Conservation (phyloP, 2,888 invertebrate species). For the Epicampocera succincta region DNA sequence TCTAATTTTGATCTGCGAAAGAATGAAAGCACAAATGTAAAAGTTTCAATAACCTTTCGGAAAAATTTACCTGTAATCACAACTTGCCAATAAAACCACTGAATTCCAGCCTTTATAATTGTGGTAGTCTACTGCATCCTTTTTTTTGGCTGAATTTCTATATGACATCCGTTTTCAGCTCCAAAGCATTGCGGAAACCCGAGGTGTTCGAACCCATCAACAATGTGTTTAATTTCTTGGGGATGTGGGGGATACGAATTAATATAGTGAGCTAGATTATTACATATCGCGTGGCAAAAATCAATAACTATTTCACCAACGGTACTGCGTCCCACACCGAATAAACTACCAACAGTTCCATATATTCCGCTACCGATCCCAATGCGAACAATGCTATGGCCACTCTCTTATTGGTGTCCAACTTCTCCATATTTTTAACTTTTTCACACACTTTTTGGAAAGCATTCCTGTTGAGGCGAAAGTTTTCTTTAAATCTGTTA, state of each 20-base stretch:
- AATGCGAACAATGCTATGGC: conserved; percentile 12
- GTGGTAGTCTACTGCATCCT: neutral
- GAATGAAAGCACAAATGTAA: conserved; percentile 7
- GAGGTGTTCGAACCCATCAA: no score
- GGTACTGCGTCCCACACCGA: neutral
- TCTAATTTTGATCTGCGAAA: conserved; percentile 38
- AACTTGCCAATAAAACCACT: neutral
- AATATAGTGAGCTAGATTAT: no score
- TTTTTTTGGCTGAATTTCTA: conserved; percentile 34
- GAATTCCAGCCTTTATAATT: conserved; percentile 1
- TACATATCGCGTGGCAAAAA: neutral
- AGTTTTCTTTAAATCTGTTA: neutral
- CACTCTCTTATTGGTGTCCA: conserved; percentile 14
- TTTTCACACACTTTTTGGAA: conserved; percentile 5
- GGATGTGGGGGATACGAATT: neutral
- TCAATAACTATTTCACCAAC: neutral
- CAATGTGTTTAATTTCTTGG: no score
- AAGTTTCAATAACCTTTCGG: neutral
- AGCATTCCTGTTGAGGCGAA: conserved; percentile 4
- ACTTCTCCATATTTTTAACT: conserved; percentile 1
- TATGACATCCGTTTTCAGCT: conserved; percentile 22
- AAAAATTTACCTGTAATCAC: conserved; percentile 1
- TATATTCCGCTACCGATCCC: conserved; percentile 1
- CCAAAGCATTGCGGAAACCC: conserved; percentile 41
- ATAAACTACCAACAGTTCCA: neutral